phyloP scores from a whole-genome alignment of 2,113 vertebrate species.

The Psilopsiagon aurifrons region DNA sequence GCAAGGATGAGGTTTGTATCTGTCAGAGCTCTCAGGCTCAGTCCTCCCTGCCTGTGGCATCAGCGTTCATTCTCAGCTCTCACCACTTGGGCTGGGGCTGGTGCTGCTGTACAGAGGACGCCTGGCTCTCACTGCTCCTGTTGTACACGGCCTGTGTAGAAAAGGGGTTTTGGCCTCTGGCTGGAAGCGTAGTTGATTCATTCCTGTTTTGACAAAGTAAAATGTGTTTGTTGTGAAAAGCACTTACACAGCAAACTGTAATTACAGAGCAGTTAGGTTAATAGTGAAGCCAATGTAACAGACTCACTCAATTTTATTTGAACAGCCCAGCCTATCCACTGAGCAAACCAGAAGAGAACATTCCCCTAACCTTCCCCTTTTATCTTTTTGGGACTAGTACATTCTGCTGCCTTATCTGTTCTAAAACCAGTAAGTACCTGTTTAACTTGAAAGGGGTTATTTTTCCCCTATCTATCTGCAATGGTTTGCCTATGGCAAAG shows the following conservation, averaged over 20 bases:
- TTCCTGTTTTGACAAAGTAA: constrained; percentile 6
- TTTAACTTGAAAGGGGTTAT: not conserved
- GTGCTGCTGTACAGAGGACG: rapidly evolving
- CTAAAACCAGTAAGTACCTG: not conserved
- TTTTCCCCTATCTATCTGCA: not conserved
- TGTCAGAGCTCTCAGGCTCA: not conserved
- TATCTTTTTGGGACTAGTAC: not conserved
- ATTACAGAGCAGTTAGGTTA: not conserved
- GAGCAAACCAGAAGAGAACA: not conserved
- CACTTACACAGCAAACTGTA: not conserved
- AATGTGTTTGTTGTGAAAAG: constrained; percentile 14
- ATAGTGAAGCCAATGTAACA: not conserved
- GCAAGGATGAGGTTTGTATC: not conserved
- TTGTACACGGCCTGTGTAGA: rapidly evolving
- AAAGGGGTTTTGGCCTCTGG: not conserved
- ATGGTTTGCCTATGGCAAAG: not conserved
- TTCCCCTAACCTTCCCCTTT: not conserved
- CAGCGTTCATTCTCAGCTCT: not conserved
- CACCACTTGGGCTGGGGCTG: rapidly evolving
- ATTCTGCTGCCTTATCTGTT: not conserved
- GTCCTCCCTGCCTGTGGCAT: not conserved
- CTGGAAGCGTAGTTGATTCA: not conserved
- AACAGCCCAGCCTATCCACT: not conserved
- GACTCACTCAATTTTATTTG: not conserved
- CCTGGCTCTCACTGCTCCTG: rapidly evolving